These are phyloP conservation scores for Ceratina japonica DNA, from an alignment of 1,140 invertebrate species.

Conservation along the genomic window DNA sequence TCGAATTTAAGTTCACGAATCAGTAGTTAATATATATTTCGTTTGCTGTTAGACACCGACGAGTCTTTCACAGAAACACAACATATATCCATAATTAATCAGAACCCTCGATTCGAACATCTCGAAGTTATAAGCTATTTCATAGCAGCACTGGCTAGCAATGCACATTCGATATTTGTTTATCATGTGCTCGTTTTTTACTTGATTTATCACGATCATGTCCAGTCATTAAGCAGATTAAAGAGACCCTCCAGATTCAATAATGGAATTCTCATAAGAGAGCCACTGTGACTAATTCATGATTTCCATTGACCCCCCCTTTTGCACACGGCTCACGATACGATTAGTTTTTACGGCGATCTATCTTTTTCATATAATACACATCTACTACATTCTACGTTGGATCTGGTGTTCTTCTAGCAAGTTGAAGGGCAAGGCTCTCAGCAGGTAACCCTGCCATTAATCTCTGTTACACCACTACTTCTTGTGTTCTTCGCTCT, in stretches of 20 bases:
- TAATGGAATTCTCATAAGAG: neutral
- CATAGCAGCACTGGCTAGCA: slow-evolving; percentile 76
- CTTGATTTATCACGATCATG: slow-evolving; percentile 53
- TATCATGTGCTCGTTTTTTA: slow-evolving; percentile 50
- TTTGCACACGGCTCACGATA: slow-evolving; percentile 54
- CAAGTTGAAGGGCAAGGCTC: slow-evolving; percentile 89
- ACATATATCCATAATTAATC: slow-evolving; percentile 6
- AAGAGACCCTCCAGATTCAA: neutral
- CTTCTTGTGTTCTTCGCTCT: slow-evolving; percentile 51
- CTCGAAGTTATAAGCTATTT: slow-evolving; percentile 64
- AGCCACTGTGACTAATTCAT: neutral
- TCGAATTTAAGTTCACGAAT: no score
- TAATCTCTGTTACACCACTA: slow-evolving; percentile 64
- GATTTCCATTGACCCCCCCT: slow-evolving; percentile 27
- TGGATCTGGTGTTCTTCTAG: slow-evolving; percentile 84
- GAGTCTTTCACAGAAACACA: neutral
- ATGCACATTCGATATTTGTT: slow-evolving; percentile 71
- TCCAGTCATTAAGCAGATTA: slow-evolving; percentile 25
- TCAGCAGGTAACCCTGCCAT: slow-evolving; percentile 86
- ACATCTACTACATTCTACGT: slow-evolving; percentile 75
- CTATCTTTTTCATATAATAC: slow-evolving; percentile 73
- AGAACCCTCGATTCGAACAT: slow-evolving; percentile 37
- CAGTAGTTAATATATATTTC: neutral
- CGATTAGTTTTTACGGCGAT: slow-evolving; percentile 72
- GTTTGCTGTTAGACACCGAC: slow-evolving; percentile 9